Percentiles rank a stretch among this genome's conserved stretches.
Evolutionary conservation across 2,888 invertebrate genomes (phyloP).

Genomic region (Latrodectus hesperus): DNA sequence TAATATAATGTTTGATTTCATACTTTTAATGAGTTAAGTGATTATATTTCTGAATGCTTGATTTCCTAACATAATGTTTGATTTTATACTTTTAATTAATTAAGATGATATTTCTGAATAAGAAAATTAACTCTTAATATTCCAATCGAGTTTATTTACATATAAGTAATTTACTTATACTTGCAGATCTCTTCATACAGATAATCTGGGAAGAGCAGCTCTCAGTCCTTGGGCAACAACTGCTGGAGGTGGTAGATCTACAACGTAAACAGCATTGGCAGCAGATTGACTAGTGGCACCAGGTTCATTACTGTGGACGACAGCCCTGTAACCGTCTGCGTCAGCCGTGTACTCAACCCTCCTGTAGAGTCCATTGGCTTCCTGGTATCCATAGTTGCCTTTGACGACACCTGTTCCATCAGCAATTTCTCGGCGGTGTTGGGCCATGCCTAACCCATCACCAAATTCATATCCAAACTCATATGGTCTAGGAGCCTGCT

Average conservation of each 20-base stretch:
- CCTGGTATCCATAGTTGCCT: conserved; percentile 14
- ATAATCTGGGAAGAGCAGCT: background rate
- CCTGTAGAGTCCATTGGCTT: conserved; percentile 31
- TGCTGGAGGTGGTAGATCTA: conserved; percentile 33
- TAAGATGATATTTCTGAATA: background rate
- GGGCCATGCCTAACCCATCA: conserved; percentile 41
- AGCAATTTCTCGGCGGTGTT: conserved; percentile 2
- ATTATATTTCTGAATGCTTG: background rate
- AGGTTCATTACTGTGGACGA: conserved; percentile 49
- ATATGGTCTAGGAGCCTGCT: conserved; percentile 16
- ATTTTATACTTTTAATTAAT: background rate
- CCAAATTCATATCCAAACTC: conserved; percentile 49
- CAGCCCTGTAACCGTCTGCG: conserved; percentile 33
- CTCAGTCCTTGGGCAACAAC: conserved; percentile 28
- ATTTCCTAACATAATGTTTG: background rate
- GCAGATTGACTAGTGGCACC: conserved; percentile 14
- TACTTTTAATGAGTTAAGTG: background rate
- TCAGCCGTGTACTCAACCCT: conserved; percentile 51
- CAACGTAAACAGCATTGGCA: conserved; percentile 24
- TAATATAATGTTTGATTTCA: too few relatives aligned
- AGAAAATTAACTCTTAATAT: background rate
- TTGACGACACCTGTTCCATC: conserved; percentile 20
- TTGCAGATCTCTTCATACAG: background rate
- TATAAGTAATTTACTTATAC: background rate
- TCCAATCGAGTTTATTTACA: background rate